Percentiles rank a stretch among this genome's conserved stretches.
phyloP scores from a whole-genome alignment of 1,140 invertebrate species.

The Drosophila cardini region DNA sequence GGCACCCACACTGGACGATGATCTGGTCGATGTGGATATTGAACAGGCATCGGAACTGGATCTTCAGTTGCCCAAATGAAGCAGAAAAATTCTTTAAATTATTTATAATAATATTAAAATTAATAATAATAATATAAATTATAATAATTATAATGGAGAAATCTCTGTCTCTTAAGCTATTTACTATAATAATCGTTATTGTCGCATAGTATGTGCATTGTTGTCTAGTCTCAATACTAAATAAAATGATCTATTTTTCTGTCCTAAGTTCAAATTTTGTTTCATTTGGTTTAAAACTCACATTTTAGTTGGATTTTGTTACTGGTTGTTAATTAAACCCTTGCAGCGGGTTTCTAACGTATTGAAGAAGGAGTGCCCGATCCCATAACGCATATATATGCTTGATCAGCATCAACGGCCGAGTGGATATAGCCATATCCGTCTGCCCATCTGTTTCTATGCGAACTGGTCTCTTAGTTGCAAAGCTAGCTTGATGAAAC shows the following conservation, averaged over 20 bases:
- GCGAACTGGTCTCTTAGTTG: no score
- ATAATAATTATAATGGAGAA: background rate
- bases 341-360: no score
- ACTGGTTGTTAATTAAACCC: no score
- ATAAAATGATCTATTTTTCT: slow-evolving; percentile 63
- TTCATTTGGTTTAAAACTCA: no score
- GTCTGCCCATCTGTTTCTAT: no score
- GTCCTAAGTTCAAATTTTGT: slow-evolving; percentile 15
- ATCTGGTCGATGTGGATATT: slow-evolving; percentile 10
- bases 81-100: background rate
- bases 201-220: slow-evolving; percentile 27
- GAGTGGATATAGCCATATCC: no score
- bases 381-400: no score
- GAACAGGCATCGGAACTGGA: slow-evolving; percentile 5
- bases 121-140: background rate
- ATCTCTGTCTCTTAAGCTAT: slow-evolving; percentile 25
- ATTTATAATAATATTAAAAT: background rate
- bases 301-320: no score
- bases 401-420: no score
- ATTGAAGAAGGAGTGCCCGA: no score
- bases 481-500: no score
- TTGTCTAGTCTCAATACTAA: slow-evolving; percentile 48
- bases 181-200: slow-evolving; percentile 53
- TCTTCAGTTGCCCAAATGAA: slow-evolving; percentile 2
- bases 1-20: slow-evolving; percentile 32